Evolutionary conservation across 2,888 invertebrate species (phyloP).

Genomic region (Balanococcus diminutus): DNA sequence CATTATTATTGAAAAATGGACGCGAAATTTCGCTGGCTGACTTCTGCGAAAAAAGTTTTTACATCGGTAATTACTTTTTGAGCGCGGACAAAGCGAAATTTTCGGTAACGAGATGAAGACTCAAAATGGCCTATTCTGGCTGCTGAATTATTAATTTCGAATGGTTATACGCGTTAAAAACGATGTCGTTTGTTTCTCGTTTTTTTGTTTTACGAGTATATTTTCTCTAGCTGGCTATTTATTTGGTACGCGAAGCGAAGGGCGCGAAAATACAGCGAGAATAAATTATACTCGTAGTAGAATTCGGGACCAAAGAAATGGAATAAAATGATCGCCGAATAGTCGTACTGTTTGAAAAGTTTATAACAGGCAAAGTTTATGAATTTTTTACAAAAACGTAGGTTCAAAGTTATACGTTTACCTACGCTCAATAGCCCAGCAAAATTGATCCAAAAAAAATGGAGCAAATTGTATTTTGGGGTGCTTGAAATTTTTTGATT

Average conservation of each 20-base stretch:
- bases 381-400: background rate
- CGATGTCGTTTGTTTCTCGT: background rate
- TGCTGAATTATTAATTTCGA: background rate
- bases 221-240: background rate
- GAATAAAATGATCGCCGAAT: background rate
- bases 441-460: too few relatives aligned
- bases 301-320: background rate
- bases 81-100: background rate
- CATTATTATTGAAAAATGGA: slow-evolving; percentile 5
- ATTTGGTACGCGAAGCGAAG: background rate
- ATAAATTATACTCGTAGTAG: background rate
- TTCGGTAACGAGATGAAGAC: background rate
- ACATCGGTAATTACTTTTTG: background rate
- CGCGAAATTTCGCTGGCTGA: background rate
- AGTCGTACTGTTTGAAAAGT: background rate
- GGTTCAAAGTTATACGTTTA: too few relatives aligned
- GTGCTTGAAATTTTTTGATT: too few relatives aligned
- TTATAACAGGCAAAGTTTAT: background rate
- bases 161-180: slow-evolving; percentile 11
- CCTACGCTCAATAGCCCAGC: too few relatives aligned
- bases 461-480: too few relatives aligned
- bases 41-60: background rate
- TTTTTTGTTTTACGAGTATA: background rate
- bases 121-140: background rate
- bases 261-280: background rate